phyloP scores from a whole-genome alignment of 1,140 invertebrate genomes.

The Bombus soroeensis region DNA sequence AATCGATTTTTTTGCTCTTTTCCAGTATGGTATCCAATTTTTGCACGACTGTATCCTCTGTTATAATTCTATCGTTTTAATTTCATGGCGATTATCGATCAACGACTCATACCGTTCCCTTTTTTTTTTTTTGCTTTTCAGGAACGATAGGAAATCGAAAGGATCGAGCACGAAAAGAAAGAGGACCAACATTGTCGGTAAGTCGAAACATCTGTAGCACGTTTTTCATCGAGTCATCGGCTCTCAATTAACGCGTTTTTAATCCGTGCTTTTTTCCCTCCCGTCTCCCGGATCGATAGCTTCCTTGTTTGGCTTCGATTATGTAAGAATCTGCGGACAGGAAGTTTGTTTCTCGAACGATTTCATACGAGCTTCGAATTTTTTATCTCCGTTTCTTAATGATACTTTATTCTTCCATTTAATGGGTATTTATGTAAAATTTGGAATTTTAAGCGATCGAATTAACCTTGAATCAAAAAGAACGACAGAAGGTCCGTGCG shows the following conservation, averaged over 20 bases:
- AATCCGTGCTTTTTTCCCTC: constrained; percentile 8
- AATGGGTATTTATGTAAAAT: neutral
- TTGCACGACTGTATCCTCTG: neutral
- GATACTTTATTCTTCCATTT: neutral
- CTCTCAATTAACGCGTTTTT: constrained; percentile 53
- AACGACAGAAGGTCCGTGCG: no score
- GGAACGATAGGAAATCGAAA: constrained; percentile 24
- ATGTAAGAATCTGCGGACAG: constrained; percentile 3
- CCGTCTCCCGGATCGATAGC: neutral
- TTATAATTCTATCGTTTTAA: constrained; percentile 17
- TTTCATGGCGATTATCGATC: constrained; percentile 15
- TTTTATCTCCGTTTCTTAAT: neutral
- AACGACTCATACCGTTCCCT: neutral
- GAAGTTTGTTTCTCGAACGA: neutral
- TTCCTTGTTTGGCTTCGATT: constrained; percentile 12
- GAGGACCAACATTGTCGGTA: constrained; percentile 50
- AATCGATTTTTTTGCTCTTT: neutral
- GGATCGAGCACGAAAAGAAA: constrained; percentile 2
- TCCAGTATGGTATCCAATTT: neutral
- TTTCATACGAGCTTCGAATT: neutral
- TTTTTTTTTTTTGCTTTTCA: constrained; percentile 35
- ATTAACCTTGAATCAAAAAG: neutral
- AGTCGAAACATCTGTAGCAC: constrained; percentile 36
- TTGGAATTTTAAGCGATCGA: neutral
- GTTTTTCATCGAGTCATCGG: constrained; percentile 57